These are phyloP conservation scores for Spilogale gracilis DNA, from an alignment of 2,113 vertebrate genomes.

Conservation along the genomic window DNA sequence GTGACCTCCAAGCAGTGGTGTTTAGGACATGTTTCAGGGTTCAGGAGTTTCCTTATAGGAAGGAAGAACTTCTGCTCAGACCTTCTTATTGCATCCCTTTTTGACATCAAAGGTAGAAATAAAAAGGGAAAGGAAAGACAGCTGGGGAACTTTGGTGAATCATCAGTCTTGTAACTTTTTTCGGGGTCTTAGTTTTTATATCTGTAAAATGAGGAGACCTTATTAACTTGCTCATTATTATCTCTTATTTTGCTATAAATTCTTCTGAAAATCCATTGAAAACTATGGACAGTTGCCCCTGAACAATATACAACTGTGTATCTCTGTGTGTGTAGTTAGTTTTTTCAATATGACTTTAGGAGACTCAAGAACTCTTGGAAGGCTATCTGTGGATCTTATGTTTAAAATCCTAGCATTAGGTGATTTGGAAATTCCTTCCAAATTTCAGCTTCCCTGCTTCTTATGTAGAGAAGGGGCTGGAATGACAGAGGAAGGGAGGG, in stretches of 20 bases:
- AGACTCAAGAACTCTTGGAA: slow-evolving; percentile 19
- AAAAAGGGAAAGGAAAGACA: background rate
- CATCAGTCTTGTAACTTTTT: background rate
- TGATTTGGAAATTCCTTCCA: background rate
- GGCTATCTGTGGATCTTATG: background rate
- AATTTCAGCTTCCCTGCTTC: slow-evolving; percentile 20
- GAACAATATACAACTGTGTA: background rate
- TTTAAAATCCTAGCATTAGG: background rate
- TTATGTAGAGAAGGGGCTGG: background rate
- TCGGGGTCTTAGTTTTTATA: background rate
- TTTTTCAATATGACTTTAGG: slow-evolving; percentile 32
- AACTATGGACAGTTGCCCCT: background rate
- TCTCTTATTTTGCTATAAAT: background rate
- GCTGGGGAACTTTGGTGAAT: background rate
- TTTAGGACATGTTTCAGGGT: background rate
- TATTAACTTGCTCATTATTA: background rate
- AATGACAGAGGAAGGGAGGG: background rate
- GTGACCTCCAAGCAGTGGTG: background rate
- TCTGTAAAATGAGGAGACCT: slow-evolving; percentile 21
- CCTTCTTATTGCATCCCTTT: background rate
- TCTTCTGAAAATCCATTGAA: background rate
- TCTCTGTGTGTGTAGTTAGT: background rate
- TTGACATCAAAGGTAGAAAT: background rate
- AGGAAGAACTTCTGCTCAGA: background rate
- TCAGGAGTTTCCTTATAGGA: background rate